Base-by-base conservation (phyloP, 2,113 vertebrate genomes). In the Nibea coibor region DNA sequence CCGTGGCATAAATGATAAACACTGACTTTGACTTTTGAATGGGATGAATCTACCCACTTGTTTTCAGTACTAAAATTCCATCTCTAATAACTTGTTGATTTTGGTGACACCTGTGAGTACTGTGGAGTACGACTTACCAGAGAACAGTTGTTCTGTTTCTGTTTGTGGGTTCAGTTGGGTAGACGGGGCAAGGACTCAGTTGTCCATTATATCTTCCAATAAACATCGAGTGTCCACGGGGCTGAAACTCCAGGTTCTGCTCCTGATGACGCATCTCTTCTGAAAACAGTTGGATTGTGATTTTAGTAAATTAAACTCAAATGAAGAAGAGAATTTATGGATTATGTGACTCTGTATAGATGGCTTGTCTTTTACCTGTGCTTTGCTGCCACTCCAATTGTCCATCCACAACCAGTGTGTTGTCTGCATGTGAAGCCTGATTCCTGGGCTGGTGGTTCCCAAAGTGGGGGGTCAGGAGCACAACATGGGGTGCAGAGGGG, bases 341-440 rank as follows among this genome's bases (percentile, higher is more conserved):
- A 53, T 12, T 24, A 20, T 72, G 16, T 28, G 12, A 31, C 16
- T 54, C 9, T 47, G 3, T 35, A 35, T 2, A 11, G n/a, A 73
- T 20, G 50, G 19, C 47, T 16, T 39, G 43, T 47, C 20, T 47
- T 62, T 45, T 73, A 73, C 75, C 75, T 62, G 19, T 42, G 6
- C 11, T n/a, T 16, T 4, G 2, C 3, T 12, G 65, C 50, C 24
- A 43, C 22, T 31, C 14, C 16, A 22, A 1, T 19, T 0, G 10
- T 74, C 7, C 39, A 53, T 1, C 20, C 6, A 3, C 45, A 59
- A 1, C 15, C 39, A 16, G 0, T 12, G 9, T 50, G 42, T n/a
- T 47, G 20, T 24, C n/a, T 0, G 5, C 7, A 47, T 10, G 24
- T 4, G 4, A n/a, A 6, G 12, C 3, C 15, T 4, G 1, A 24